Conservation (phyloP, 2,888 invertebrate genomes). For the Hanleya hanleyi region DNA sequence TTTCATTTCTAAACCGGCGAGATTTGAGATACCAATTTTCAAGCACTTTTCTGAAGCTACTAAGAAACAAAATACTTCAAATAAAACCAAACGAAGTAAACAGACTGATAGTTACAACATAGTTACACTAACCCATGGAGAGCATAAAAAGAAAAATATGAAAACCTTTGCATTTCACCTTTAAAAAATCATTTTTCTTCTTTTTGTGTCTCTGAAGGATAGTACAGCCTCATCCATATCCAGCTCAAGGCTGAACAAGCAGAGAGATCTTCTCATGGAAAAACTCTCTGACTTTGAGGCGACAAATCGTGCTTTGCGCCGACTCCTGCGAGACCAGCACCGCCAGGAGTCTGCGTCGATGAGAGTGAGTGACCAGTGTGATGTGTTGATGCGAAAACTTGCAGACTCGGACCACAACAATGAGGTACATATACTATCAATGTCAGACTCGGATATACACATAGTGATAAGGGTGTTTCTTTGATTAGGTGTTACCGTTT, state of each 20-base stretch:
- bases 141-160: too few relatives aligned
- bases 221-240: neutral
- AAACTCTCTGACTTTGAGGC: constrained; percentile 69
- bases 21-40: too few relatives aligned
- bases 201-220: neutral
- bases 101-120: too few relatives aligned
- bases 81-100: too few relatives aligned
- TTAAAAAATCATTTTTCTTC: neutral
- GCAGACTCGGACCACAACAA: constrained; percentile 64
- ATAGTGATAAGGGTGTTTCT: too few relatives aligned
- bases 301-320: constrained; percentile 64
- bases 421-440: constrained; percentile 57
- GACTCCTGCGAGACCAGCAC: constrained; percentile 68
- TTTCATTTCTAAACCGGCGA: too few relatives aligned
- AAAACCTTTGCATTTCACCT: too few relatives aligned
- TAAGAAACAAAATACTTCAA: too few relatives aligned
- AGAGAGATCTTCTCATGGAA: constrained; percentile 65
- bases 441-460: neutral
- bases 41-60: too few relatives aligned
- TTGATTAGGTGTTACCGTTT: too few relatives aligned
- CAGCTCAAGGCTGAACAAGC: constrained; percentile 55
- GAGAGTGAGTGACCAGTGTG: constrained; percentile 66
- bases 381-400: constrained; percentile 64
- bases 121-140: too few relatives aligned
- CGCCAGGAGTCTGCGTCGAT: constrained; percentile 59